Evolutionary conservation across 2,888 invertebrate species (phyloP).

Genomic region (Nomada fabriciana): DNA sequence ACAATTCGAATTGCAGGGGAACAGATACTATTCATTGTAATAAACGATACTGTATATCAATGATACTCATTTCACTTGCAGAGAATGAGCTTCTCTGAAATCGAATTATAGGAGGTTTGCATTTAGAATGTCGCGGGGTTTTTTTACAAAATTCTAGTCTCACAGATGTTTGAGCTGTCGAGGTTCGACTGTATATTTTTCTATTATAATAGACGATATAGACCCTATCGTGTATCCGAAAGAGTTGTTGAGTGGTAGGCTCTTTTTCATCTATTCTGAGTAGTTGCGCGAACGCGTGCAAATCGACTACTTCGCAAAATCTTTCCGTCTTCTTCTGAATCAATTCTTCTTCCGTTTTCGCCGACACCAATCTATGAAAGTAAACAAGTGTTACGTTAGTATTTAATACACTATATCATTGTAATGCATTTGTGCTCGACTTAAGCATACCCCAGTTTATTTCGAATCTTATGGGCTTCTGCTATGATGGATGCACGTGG

Average conservation of each 20-base stretch:
- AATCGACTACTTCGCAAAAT: conserved; percentile 77
- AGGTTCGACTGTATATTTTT: too few relatives aligned
- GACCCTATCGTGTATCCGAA: conserved; percentile 88
- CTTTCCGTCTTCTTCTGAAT: conserved; percentile 76
- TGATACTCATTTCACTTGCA: too few relatives aligned
- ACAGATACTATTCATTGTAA: too few relatives aligned
- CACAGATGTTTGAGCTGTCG: too few relatives aligned
- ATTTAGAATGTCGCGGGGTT: too few relatives aligned
- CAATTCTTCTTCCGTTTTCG: conserved; percentile 82
- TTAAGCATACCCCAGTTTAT: conserved; percentile 89
- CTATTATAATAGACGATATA: conserved; percentile 7
- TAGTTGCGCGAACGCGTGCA: conserved; percentile 87
- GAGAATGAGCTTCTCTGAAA: too few relatives aligned
- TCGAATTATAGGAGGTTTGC: too few relatives aligned
- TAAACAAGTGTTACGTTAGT: background rate
- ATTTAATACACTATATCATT: background rate
- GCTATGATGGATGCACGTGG: conserved; percentile 91
- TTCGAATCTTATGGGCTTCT: conserved; percentile 92
- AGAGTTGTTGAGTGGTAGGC: conserved; percentile 86
- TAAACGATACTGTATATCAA: too few relatives aligned
- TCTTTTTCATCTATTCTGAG: conserved; percentile 87
- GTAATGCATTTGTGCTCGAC: background rate
- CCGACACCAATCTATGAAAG: conserved; percentile 74
- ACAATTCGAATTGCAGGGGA: too few relatives aligned
- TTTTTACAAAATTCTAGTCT: background rate